A percentile compares a stretch with the other conserved stretches of the same genome.
Evolutionary conservation across 1,140 invertebrate genomes (phyloP).

Genomic region (Drosophila equinoxialis): DNA sequence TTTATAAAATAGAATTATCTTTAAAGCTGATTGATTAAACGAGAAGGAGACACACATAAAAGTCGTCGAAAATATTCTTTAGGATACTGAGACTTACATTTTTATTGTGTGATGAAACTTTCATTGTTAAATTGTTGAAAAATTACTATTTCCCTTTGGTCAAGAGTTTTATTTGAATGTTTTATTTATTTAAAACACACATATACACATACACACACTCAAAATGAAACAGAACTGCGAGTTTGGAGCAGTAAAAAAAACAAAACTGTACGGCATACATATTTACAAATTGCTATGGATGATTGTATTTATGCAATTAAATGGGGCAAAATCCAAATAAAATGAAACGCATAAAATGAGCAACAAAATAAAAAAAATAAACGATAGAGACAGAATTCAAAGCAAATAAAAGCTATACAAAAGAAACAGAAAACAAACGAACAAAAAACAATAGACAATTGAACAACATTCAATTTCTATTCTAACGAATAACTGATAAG

Average conservation of each 20-base stretch:
- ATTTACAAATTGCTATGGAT: conserved; percentile 19
- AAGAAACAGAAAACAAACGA: not conserved
- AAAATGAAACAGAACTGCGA: not conserved
- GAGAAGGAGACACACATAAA: no score
- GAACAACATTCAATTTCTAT: not conserved
- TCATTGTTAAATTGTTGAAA: not conserved
- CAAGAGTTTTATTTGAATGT: not conserved
- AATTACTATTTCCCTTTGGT: not conserved
- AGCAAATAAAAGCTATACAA: not conserved
- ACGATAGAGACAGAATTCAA: not conserved
- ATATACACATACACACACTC: not conserved
- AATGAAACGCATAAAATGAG: conserved; percentile 2
- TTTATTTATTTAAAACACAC: not conserved
- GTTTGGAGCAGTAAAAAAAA: no score
- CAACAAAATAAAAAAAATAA: conserved; percentile 8
- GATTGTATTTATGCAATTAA: not conserved
- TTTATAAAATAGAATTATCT: no score
- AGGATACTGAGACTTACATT: no score
- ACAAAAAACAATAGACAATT: not conserved
- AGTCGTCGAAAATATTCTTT: no score
- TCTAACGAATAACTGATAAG: not conserved
- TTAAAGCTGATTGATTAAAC: no score
- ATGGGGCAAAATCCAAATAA: not conserved
- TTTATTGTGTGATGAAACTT: not conserved
- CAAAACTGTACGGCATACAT: not conserved